A percentile compares a stretch with the other conserved stretches of the same genome.
Conservation (phyloP, 2,888 invertebrate genomes). For the Metallyticus violacea region DNA sequence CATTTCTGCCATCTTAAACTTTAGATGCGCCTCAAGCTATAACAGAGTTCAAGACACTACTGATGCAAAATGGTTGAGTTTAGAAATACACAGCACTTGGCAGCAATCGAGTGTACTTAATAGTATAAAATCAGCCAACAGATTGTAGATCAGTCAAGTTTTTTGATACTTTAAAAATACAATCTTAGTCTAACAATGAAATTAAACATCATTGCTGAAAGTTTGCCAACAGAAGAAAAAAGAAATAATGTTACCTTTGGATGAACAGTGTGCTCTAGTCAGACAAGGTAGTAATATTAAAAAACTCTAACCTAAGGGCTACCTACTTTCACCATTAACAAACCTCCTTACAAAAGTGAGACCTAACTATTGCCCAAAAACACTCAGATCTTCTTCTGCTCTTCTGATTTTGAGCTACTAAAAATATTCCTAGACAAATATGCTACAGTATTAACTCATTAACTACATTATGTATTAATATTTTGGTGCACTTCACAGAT, state of each 20-base stretch:
- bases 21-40: no score
- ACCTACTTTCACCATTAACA: constrained; percentile 16
- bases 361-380: constrained; percentile 1
- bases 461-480: constrained; percentile 4
- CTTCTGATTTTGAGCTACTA: constrained; percentile 1
- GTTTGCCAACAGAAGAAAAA: not conserved
- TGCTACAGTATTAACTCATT: constrained; percentile 3
- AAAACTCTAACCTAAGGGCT: constrained; percentile 18
- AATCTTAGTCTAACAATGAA: no score
- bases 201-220: no score
- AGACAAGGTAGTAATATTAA: not conserved
- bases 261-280: not conserved
- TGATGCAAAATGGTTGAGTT: no score
- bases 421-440: constrained; percentile 13
- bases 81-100: no score
- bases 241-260: not conserved
- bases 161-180: no score
- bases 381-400: constrained; percentile 5
- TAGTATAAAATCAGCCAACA: no score
- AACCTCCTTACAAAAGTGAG: constrained; percentile 19
- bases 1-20: no score
- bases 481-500: constrained; percentile 20
- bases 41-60: no score
- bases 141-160: no score
- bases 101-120: no score